Base-by-base conservation (phyloP, 2,888 invertebrate genomes). In the Agelastica alni region DNA sequence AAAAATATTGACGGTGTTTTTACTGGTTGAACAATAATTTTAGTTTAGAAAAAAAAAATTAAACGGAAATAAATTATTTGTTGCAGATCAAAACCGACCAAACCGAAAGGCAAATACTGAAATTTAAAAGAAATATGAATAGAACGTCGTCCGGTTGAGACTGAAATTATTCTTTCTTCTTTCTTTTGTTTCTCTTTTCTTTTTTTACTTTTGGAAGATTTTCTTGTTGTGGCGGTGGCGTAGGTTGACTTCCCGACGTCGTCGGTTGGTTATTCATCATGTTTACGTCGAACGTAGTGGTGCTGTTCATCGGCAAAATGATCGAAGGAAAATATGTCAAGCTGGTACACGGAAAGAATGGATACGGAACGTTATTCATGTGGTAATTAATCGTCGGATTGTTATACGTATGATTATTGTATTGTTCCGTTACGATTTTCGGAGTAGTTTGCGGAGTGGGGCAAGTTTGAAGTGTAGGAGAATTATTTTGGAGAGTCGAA, bases 331-430 rank as follows among this genome's bases (percentile, higher is more conserved):
- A 61, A 43, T 59, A 61, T 4, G 55, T 32, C 16, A 60, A 36
- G 20, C 51, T 56, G 3, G 51, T 41, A 13, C 56, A 59, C n/a
- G 61, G 56, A 14, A 61, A 61, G 45, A 61, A 61, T 0, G 53
- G 41, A 49, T 57, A 59, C 1, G 59, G 58, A 12, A 61, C 56
- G 20, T 61, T 59, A 43, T 63, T 69, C 69, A 73, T 69, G 55
- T 72, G 72, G 63, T 72, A 73, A 56, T 72, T 73, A 26, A 73
- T 72, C 12, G 71, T 73, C 2, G 72, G 71, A 59, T 71, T 71
- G 56, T 71, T 71, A 42, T 71, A 72, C n/a, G 69, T 71, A 41
- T 71, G 70, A 57, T 70, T 70, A 49, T 71, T 73, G 51, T 70
- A 70, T 44, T 72, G 71, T 59, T 71, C 71, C 4, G 68, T 63